A percentile compares a stretch with the other conserved stretches of the same genome.
Evolutionary conservation across 2,888 invertebrate genomes (phyloP).

Genomic region (Proisotoma minuta): DNA sequence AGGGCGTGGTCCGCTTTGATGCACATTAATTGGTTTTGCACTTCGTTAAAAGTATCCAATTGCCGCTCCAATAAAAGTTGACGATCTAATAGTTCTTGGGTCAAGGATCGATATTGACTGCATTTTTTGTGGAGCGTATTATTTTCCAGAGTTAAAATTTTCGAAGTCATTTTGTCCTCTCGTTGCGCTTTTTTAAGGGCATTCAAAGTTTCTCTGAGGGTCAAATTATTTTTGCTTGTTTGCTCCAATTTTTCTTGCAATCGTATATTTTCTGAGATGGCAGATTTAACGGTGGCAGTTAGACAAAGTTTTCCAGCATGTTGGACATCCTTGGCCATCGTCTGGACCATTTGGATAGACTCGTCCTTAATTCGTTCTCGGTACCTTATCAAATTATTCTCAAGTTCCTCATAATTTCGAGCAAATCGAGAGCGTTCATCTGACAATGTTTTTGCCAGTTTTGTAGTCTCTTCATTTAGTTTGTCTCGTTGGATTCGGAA

Average conservation of each 20-base stretch:
- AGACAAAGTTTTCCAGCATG: constrained; percentile 41
- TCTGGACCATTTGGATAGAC: constrained; percentile 35
- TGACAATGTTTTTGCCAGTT: constrained; percentile 29
- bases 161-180: constrained; percentile 35
- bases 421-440: constrained; percentile 35
- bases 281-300: constrained; percentile 41
- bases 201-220: constrained; percentile 30
- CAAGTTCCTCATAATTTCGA: constrained; percentile 42
- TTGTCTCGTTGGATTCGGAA: constrained; percentile 44
- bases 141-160: constrained; percentile 42
- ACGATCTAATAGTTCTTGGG: constrained; percentile 30
- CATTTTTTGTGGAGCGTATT: constrained; percentile 34
- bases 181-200: constrained; percentile 20
- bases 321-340: constrained; percentile 40
- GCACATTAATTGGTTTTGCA: constrained; percentile 24
- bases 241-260: constrained; percentile 39
- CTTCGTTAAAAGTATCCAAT: constrained; percentile 21
- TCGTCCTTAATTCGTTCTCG: constrained; percentile 43
- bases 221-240: constrained; percentile 35
- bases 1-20: constrained; percentile 27
- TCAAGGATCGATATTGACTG: constrained; percentile 34
- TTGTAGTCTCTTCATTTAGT: constrained; percentile 32
- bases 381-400: constrained; percentile 41
- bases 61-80: constrained; percentile 37
- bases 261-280: constrained; percentile 38